Base-by-base conservation (phyloP, 2,888 invertebrate species). In the Pammene aurita region DNA sequence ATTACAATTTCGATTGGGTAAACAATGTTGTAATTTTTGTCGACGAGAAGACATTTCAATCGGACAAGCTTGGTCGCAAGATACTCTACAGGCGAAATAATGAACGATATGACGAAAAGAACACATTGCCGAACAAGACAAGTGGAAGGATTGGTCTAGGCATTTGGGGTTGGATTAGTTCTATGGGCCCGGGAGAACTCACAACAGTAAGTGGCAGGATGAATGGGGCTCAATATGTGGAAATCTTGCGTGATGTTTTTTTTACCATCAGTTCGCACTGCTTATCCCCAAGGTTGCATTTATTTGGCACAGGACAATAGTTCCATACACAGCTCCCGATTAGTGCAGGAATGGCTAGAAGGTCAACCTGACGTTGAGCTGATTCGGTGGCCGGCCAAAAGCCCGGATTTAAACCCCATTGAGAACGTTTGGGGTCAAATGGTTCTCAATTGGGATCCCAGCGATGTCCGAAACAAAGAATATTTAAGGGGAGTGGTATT, bases 81-180 rank as follows among this genome's bases (percentile, higher is more conserved):
- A 41, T 44, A 18, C 44, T 71, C 41, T 66, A 52, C 56, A 55
- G 68, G 52, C 14, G 44, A 18, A 48, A 67, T 42, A 70, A 67
- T 55, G 46, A 64, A 10, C 46, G 71, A 46, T 71, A 64, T 62
- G 50, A 11, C n/a, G 57, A 58, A 35, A 11, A 0, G 10, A 72
- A 74, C 65, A 63, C 56, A 35, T 50, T 73, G 38, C 72, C 70
- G 11, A 73, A 73, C 55, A 54, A 67, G 16, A 18, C 63, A 26
- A 74, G 74, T 71, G 77, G 76, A 10, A 54, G 74, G 14, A 73
- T 77, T 38, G 73, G 70, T 57, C 46, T 75, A 26, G 72, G 70
- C 5, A 74, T 75, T 67, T 77, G 76, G 76, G 76, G 76, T 9
- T 78, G 75, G 76, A 76, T 79, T 71, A 74, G 75, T 58, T 65